These are phyloP conservation scores for Nothobranchius furzeri DNA, from an alignment of 2,113 vertebrate genomes.

Conservation along the genomic window DNA sequence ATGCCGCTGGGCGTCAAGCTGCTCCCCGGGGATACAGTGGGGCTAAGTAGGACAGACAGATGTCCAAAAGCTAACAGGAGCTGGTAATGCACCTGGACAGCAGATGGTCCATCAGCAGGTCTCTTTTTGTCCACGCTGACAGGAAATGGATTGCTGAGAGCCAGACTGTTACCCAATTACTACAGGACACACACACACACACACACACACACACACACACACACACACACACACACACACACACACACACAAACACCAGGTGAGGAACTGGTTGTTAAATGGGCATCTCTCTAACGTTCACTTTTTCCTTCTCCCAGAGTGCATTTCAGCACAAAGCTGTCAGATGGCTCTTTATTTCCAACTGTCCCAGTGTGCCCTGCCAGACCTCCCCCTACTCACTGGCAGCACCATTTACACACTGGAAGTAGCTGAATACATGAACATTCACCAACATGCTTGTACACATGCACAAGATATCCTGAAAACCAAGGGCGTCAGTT, in stretches of 20 bases:
- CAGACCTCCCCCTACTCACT: constrained; percentile 17
- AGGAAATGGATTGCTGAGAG: constrained; percentile 70
- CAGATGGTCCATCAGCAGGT: constrained; percentile 75
- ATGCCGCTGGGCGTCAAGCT: constrained; percentile 27
- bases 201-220: constrained; percentile 10
- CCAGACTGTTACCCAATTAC: constrained; percentile 66
- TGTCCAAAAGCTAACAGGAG: constrained; percentile 23
- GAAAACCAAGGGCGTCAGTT: too few relatives aligned
- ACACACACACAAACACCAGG: constrained; percentile 14
- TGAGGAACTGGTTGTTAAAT: constrained; percentile 44
- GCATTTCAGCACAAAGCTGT: constrained; percentile 60
- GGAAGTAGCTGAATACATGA: not conserved
- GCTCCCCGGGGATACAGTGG: constrained; percentile 6
- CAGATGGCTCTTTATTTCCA: constrained; percentile 58
- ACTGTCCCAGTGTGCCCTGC: constrained; percentile 35
- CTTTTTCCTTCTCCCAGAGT: constrained; percentile 53
- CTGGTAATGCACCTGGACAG: constrained; percentile 58
- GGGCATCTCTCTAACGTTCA: constrained; percentile 30
- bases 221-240: not conserved
- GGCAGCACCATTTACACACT: constrained; percentile 33
- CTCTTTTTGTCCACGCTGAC: constrained; percentile 61
- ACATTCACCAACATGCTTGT: constrained; percentile 11
- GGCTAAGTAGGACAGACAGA: constrained; percentile 28
- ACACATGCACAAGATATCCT: constrained; percentile 11
- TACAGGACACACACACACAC: constrained; percentile 39